Percentiles rank a stretch among this genome's conserved stretches.
These are phyloP conservation scores for Sterrhoptilus dennistouni DNA, from an alignment of 2,113 vertebrate species.

Conservation along the genomic window DNA sequence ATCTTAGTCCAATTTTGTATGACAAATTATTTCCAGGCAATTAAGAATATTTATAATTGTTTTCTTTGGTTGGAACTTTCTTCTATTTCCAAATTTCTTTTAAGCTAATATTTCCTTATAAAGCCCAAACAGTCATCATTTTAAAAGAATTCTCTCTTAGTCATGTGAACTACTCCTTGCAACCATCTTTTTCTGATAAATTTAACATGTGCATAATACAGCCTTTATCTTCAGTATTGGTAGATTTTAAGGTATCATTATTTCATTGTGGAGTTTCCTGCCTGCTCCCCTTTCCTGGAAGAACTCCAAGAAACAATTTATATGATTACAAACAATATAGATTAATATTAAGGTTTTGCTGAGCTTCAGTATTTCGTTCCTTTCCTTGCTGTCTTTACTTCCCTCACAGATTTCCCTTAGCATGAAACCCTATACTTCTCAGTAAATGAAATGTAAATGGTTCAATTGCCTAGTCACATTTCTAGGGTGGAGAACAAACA, in stretches of 20 bases:
- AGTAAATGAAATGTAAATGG: constrained; percentile 43
- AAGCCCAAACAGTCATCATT: constrained; percentile 45
- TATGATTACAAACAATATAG: constrained; percentile 48
- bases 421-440: neutral
- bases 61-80: constrained; percentile 64
- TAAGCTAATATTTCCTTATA: constrained; percentile 66
- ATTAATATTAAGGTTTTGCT: constrained; percentile 17
- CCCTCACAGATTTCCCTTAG: neutral
- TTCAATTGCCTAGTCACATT: neutral
- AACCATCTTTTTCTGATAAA: constrained; percentile 59
- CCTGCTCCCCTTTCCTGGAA: neutral
- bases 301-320: constrained; percentile 38
- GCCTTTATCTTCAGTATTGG: constrained; percentile 21
- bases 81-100: constrained; percentile 66
- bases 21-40: constrained; percentile 77
- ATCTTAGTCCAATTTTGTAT: constrained; percentile 51
- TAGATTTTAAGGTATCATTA: constrained; percentile 32
- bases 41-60: constrained; percentile 75
- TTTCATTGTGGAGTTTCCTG: neutral
- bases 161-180: constrained; percentile 15
- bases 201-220: constrained; percentile 14
- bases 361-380: constrained; percentile 17
- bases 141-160: constrained; percentile 61
- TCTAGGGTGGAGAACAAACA: constrained; percentile 12
- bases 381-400: neutral